Conservation (phyloP, 2,113 vertebrate species). For the Xiphorhynchus elegans region DNA sequence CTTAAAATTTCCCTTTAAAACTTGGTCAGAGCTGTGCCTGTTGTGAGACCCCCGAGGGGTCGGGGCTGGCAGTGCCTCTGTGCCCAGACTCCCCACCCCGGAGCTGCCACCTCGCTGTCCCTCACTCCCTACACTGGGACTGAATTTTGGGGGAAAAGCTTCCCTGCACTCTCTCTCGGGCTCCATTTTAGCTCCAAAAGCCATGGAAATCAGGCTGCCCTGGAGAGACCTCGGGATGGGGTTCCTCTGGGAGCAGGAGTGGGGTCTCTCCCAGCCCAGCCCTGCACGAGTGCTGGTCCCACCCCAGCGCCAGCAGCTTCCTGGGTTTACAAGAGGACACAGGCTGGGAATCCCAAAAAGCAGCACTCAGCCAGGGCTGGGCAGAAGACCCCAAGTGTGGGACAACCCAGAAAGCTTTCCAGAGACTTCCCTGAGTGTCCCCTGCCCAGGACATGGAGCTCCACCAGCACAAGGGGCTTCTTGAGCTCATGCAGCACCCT, state of each 20-base stretch:
- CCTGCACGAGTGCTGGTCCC: not conserved
- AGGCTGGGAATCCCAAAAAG: not conserved
- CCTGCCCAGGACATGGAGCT: rapidly evolving
- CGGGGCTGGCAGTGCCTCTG: not conserved
- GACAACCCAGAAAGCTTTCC: not conserved
- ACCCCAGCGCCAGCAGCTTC: not conserved
- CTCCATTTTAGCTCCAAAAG: not conserved
- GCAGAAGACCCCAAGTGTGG: not conserved
- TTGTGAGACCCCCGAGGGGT: not conserved
- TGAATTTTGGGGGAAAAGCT: not conserved
- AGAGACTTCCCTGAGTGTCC: not conserved
- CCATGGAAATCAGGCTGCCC: not conserved
- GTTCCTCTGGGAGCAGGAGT: not conserved
- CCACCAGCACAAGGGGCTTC: not conserved
- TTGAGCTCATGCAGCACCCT: no score
- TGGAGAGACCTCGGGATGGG: not conserved
- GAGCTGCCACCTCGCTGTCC: not conserved
- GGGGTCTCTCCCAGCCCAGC: not conserved
- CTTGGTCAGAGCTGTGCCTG: not conserved
- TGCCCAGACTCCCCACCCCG: rapidly evolving
- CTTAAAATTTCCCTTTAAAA: not conserved
- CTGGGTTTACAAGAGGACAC: not conserved
- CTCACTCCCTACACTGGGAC: not conserved
- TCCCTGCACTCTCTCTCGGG: not conserved
- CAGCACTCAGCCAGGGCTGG: not conserved